Percentiles rank a stretch among this genome's conserved stretches.
Evolutionary conservation across 1,140 invertebrate species (phyloP).

Genomic region (Mactra quadrangularis): DNA sequence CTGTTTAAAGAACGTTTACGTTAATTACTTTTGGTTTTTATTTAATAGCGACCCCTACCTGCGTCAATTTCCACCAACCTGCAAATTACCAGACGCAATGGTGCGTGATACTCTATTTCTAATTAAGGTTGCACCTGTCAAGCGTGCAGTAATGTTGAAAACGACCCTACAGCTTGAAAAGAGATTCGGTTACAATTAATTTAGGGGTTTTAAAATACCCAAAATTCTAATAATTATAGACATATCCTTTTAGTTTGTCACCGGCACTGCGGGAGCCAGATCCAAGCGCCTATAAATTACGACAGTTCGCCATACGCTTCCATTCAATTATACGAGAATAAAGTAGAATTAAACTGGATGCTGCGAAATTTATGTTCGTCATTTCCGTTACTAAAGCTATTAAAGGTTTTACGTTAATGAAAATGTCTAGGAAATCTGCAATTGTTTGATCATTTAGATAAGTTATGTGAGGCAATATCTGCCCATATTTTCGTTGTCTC

Average conservation of each 20-base stretch:
- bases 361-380: constrained; percentile 39
- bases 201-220: constrained; percentile 22
- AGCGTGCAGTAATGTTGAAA: neutral
- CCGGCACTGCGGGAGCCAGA: neutral
- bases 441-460: too few species aligned
- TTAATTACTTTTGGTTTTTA: too few species aligned
- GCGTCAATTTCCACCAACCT: too few species aligned
- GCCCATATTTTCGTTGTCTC: too few species aligned
- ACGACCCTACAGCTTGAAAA: neutral
- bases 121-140: constrained; percentile 20
- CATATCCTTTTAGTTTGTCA: constrained; percentile 36
- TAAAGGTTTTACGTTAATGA: too few species aligned
- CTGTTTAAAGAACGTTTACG: too few species aligned
- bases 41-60: too few species aligned
- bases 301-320: constrained; percentile 34
- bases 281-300: constrained; percentile 20
- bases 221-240: constrained; percentile 38
- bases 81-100: too few species aligned
- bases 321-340: constrained; percentile 10
- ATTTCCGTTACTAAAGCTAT: too few species aligned
- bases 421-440: too few species aligned
- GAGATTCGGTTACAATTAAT: constrained; percentile 7
- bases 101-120: neutral
- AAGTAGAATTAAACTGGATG: constrained; percentile 34
- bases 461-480: too few species aligned